phyloP scores from a whole-genome alignment of 64 coral and sea anemone genomes.

The Pachyseris speciosa region DNA sequence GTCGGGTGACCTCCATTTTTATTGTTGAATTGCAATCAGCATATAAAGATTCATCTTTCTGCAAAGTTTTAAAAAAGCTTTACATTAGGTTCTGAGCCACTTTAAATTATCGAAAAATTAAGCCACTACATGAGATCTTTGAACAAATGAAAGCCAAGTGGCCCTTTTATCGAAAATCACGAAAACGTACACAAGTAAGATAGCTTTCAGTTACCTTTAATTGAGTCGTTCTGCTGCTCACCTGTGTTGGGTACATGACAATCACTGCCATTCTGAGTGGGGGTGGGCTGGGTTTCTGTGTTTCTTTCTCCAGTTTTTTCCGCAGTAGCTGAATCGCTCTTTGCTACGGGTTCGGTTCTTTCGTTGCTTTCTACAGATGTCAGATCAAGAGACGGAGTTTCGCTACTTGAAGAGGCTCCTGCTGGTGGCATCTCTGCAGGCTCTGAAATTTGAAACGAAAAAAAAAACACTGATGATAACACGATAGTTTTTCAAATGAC shows the following conservation, averaged over 20 bases:
- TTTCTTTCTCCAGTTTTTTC: neutral
- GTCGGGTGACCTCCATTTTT: too few species aligned
- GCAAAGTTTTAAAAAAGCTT: too few species aligned
- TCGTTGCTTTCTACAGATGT: constrained; percentile 1
- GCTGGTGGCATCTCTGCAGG: neutral
- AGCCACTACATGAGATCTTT: too few species aligned
- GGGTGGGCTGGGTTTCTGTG: neutral
- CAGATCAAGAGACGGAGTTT: neutral
- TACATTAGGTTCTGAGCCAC: too few species aligned
- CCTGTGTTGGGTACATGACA: neutral
- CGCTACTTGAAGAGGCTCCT: neutral
- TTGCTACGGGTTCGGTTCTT: neutral
- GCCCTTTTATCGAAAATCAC: too few species aligned
- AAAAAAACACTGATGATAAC: neutral
- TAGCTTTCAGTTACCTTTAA: neutral
- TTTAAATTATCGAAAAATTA: too few species aligned
- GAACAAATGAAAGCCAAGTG: too few species aligned
- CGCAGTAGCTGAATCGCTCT: neutral
- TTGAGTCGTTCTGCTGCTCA: neutral
- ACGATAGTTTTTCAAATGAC: neutral
- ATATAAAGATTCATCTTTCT: too few species aligned
- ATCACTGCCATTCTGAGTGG: constrained; percentile 22
- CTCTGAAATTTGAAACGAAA: neutral
- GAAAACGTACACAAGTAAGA: too few species aligned
- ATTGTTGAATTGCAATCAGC: too few species aligned